Conservation (phyloP, 2,888 invertebrate species). For the Macrophya alboannulata region DNA sequence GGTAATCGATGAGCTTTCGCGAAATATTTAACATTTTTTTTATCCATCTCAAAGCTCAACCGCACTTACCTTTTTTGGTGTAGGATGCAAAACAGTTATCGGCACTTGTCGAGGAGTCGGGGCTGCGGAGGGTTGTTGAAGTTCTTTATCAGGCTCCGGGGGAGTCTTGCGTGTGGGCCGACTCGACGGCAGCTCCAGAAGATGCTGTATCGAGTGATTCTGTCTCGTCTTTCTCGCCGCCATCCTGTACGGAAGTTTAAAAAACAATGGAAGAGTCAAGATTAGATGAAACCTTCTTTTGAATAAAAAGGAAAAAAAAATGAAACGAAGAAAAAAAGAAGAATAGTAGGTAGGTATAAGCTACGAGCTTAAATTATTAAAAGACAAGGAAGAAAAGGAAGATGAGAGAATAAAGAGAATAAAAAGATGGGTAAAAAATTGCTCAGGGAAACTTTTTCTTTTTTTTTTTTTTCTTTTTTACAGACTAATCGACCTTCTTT, state of each 20-base stretch:
- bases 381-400: not conserved
- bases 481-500: constrained; percentile 29
- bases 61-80: constrained; percentile 80
- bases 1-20: not conserved
- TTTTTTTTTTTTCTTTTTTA: not conserved
- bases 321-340: not conserved
- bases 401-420: not conserved
- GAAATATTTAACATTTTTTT: not conserved
- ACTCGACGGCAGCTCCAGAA: constrained; percentile 81
- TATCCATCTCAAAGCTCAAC: not conserved
- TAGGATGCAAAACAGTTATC: constrained; percentile 76
- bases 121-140: constrained; percentile 68
- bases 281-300: constrained; percentile 17
- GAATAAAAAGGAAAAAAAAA: not conserved
- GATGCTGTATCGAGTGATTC: constrained; percentile 82
- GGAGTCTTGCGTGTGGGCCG: constrained; percentile 72
- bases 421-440: not conserved
- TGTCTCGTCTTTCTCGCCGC: constrained; percentile 80
- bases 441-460: not conserved
- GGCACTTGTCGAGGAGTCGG: constrained; percentile 76
- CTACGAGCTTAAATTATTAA: constrained; percentile 25
- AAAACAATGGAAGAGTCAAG: constrained; percentile 45
- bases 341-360: not conserved
- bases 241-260: constrained; percentile 73
- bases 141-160: constrained; percentile 69